These are phyloP conservation scores for Archaeoteleia sp. DNA, from an alignment of 2,888 invertebrate genomes.

Conservation along the genomic window DNA sequence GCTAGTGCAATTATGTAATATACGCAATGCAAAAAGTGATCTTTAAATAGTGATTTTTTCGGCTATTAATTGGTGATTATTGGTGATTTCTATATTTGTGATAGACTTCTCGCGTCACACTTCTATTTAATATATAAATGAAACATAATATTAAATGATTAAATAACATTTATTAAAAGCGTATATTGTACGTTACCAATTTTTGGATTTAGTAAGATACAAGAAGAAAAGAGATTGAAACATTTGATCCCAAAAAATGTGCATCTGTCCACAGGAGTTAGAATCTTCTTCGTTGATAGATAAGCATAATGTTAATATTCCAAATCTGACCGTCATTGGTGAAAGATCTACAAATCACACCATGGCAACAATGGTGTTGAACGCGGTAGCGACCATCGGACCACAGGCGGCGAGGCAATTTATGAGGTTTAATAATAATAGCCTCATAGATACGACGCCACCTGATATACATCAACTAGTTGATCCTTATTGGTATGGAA, in stretches of 20 bases:
- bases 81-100: background rate
- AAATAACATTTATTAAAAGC: background rate
- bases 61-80: constrained; percentile 8
- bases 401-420: constrained; percentile 66
- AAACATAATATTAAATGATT: background rate
- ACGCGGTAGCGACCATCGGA: constrained; percentile 56
- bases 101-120: background rate
- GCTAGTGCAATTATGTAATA: constrained; percentile 24
- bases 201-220: background rate
- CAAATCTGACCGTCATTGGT: constrained; percentile 8
- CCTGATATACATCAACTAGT: constrained; percentile 85
- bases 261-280: constrained; percentile 52
- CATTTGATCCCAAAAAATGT: too few species aligned
- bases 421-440: constrained; percentile 79
- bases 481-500: constrained; percentile 79
- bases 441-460: constrained; percentile 85
- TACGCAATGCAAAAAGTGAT: background rate
- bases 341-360: constrained; percentile 18
- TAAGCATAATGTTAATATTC: constrained; percentile 19
- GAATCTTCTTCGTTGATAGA: constrained; percentile 18
- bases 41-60: too few species aligned
- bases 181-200: background rate
- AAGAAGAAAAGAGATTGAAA: constrained; percentile 22
- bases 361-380: constrained; percentile 36
- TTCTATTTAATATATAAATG: background rate